Evolutionary conservation across 2,113 vertebrate species (phyloP).

Genomic region (Seriola dumerili): DNA sequence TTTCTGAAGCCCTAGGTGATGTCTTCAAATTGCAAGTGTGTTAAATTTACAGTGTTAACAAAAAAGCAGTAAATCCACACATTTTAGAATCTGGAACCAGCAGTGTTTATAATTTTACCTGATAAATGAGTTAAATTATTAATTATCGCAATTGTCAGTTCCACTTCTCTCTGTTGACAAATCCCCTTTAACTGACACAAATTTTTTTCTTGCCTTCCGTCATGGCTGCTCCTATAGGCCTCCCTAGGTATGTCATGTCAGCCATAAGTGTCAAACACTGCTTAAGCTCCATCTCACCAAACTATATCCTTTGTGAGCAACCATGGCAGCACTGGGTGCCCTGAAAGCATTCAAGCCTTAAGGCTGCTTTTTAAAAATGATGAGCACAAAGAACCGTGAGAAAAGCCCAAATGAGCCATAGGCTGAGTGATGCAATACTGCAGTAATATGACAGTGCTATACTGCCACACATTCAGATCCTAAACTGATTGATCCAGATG

Average conservation of each 20-base stretch:
- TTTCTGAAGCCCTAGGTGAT: too few relatives aligned
- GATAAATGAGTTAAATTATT: neutral
- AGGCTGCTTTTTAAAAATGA: neutral
- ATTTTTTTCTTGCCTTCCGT: neutral
- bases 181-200: neutral
- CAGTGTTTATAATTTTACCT: neutral
- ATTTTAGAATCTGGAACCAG: too few relatives aligned
- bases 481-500: neutral
- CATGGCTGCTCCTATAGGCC: neutral
- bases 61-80: neutral
- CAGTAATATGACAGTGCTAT: neutral
- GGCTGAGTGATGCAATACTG: neutral
- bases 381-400: neutral
- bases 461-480: neutral
- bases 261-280: neutral
- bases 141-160: neutral
- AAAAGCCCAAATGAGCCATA: neutral
- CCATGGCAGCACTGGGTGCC: too few relatives aligned
- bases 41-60: neutral
- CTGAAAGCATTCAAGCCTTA: neutral
- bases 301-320: too few relatives aligned
- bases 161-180: neutral
- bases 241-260: too few relatives aligned
- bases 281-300: neutral
- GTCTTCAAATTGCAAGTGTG: neutral